Evolutionary conservation across 2,888 invertebrate species (phyloP).

Genomic region (Drepanosiphum platanoidis): DNA sequence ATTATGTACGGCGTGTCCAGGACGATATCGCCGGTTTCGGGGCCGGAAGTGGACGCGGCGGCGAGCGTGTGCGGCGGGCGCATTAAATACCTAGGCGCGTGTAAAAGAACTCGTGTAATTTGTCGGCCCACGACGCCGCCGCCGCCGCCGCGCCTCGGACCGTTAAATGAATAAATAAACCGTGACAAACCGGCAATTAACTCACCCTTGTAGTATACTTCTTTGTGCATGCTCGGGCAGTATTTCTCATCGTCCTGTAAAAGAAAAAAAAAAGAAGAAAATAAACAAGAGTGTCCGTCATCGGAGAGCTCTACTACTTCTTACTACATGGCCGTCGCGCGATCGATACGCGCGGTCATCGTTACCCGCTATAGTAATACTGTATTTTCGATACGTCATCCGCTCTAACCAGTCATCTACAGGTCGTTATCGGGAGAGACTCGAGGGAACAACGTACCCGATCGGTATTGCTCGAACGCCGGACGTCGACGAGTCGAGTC

Average conservation of each 20-base stretch:
- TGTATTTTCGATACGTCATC: too few relatives aligned
- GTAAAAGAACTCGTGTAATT: constrained; percentile 1
- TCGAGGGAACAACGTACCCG: too few relatives aligned
- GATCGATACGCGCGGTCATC: too few relatives aligned
- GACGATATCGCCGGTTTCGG: neutral
- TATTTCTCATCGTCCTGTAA: constrained; percentile 76
- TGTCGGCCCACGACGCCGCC: neutral
- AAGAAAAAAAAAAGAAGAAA: constrained; percentile 66
- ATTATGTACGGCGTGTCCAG: constrained; percentile 3
- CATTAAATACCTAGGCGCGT: neutral
- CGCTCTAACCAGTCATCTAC: too few relatives aligned
- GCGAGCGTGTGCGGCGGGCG: neutral
- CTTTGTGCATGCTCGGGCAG: constrained; percentile 91
- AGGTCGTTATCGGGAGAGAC: too few relatives aligned
- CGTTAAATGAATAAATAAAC: constrained; percentile 39
- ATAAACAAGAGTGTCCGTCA: too few relatives aligned
- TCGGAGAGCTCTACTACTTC: too few relatives aligned
- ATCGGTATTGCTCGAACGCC: too few relatives aligned
- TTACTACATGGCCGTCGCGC: too few relatives aligned
- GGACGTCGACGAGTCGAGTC: too few relatives aligned
- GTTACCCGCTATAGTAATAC: too few relatives aligned
- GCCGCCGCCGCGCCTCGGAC: neutral
- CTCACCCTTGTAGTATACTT: constrained; percentile 89
- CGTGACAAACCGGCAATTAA: constrained; percentile 49
- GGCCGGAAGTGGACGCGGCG: neutral